These are phyloP conservation scores for Epizoanthus scotinus DNA, from an alignment of 92 coral and sea anemone species.

Conservation along the genomic window DNA sequence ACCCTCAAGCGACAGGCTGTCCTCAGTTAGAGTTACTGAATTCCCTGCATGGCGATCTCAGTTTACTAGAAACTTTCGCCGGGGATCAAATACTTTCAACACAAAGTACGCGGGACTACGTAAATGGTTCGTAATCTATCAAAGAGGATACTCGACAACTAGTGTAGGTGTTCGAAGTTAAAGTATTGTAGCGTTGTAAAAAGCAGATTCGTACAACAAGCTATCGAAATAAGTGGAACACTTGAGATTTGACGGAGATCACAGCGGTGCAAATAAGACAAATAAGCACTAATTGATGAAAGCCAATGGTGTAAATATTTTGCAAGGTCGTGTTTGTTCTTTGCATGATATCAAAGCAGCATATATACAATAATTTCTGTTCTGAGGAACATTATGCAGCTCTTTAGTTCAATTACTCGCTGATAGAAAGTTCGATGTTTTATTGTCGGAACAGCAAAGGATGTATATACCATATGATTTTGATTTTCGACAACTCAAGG, in stretches of 20 bases:
- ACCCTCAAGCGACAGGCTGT: neutral
- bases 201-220: constrained; percentile 13
- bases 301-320: constrained; percentile 42
- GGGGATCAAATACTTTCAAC: neutral
- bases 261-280: constrained; percentile 32
- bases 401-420: constrained; percentile 48
- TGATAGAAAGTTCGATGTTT: constrained; percentile 43
- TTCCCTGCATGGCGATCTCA: no score
- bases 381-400: neutral
- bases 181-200: constrained; percentile 6
- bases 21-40: neutral
- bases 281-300: constrained; percentile 35
- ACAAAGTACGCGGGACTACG: neutral
- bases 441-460: constrained; percentile 22
- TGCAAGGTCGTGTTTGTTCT: constrained; percentile 16
- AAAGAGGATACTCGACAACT: neutral
- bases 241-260: constrained; percentile 30
- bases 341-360: neutral
- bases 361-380: neutral
- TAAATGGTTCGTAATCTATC: neutral
- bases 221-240: constrained; percentile 36
- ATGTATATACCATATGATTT: constrained; percentile 54
- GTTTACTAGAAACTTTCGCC: neutral
- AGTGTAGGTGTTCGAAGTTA: constrained; percentile 22
- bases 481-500: constrained; percentile 19